Percentiles rank a stretch among this genome's conserved stretches.
These are phyloP conservation scores for Dryobates pubescens DNA, from an alignment of 2,797 vertebrate species.

Conservation along the genomic window DNA sequence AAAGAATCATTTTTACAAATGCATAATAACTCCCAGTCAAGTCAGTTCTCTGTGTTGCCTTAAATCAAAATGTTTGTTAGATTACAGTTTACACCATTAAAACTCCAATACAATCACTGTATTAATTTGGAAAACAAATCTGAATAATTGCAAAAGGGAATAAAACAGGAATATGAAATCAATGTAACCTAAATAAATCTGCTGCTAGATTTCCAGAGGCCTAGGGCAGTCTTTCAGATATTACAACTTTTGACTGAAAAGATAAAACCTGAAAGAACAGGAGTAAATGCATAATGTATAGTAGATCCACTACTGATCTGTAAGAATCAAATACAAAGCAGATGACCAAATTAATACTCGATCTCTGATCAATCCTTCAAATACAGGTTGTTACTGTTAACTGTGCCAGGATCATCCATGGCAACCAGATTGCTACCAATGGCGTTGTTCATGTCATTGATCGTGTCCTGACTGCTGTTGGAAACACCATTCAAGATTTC, in stretches of 20 bases:
- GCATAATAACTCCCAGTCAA: not conserved
- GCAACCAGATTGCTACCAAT: slow-evolving; percentile 96
- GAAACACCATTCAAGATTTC: slow-evolving; percentile 87
- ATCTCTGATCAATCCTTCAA: not conserved
- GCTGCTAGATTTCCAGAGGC: not conserved
- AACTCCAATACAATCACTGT: not conserved
- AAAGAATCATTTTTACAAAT: not conserved
- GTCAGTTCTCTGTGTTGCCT: not conserved
- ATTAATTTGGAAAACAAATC: not conserved
- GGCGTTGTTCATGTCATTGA: slow-evolving; percentile 97
- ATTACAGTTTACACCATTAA: not conserved
- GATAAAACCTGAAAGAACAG: not conserved
- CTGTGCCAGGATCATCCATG: slow-evolving; percentile 93
- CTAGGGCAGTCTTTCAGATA: not conserved
- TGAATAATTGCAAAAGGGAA: not conserved
- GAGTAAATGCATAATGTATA: not conserved
- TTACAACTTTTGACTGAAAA: not conserved
- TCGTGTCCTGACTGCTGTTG: slow-evolving; percentile 88
- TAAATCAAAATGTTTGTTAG: not conserved
- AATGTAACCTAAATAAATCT: not conserved
- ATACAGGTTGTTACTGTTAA: slow-evolving; percentile 95
- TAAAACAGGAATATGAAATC: not conserved
- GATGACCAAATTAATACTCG: not conserved
- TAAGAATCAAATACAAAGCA: not conserved
- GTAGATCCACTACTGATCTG: too few relatives aligned